Evolutionary conservation across 2,797 vertebrate genomes (phyloP).

Genomic region (Amniataba percoides): DNA sequence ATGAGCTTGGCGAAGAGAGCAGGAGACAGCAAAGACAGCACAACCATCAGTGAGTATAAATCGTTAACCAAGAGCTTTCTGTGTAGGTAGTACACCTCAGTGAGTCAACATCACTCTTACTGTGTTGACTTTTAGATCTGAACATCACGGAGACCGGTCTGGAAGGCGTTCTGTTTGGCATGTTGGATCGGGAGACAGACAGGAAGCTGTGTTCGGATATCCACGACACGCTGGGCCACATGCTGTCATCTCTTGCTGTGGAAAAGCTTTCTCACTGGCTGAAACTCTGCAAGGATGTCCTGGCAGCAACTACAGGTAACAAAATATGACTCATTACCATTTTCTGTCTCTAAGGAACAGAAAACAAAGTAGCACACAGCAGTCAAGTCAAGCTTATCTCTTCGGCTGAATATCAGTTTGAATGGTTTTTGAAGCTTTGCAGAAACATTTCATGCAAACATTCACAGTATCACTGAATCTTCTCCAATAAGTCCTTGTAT

Average conservation of each 20-base stretch:
- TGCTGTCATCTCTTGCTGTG: slow-evolving; percentile 97
- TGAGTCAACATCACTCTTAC: not conserved
- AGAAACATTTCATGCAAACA: not conserved
- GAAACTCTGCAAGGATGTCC: slow-evolving; percentile 97
- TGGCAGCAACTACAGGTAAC: slow-evolving; percentile 95
- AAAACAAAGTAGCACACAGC: not conserved
- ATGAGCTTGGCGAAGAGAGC: slow-evolving; percentile 94
- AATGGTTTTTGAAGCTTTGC: not conserved
- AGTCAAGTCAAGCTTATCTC: not conserved
- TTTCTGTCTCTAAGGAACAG: not conserved
- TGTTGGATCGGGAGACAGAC: slow-evolving; percentile 98
- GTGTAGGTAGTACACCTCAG: not conserved
- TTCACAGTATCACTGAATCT: not conserved
- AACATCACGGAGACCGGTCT: slow-evolving; percentile 97
- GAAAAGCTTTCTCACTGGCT: slow-evolving; percentile 98
- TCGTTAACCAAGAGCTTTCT: not conserved
- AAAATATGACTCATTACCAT: not conserved
- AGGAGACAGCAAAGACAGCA: slow-evolving; percentile 90
- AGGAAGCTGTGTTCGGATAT: slow-evolving; percentile 97
- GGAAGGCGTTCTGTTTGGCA: slow-evolving; percentile 97
- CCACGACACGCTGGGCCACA: slow-evolving; percentile 97
- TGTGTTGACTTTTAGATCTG: slow-evolving; percentile 82
- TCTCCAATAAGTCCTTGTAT: not conserved
- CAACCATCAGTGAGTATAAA: slow-evolving; percentile 87
- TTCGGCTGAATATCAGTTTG: not conserved